Conservation (phyloP, 2,113 vertebrate genomes). For the Psittacus erithacus region DNA sequence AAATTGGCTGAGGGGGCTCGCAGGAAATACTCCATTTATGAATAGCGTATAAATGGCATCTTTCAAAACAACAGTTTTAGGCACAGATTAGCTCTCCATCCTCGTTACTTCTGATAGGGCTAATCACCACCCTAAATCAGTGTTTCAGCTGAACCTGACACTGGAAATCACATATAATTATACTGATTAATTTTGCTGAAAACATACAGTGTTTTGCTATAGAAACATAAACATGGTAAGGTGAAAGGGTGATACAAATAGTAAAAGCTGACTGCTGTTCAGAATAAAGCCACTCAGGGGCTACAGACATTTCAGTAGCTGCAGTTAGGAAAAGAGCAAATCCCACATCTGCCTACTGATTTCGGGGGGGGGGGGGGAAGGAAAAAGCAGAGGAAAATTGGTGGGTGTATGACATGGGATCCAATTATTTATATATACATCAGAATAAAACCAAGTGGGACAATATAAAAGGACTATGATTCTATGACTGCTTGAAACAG, state of each 20-base stretch:
- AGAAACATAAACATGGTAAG: slow-evolving; percentile 56
- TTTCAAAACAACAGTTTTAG: slow-evolving; percentile 3
- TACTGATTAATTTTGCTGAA: slow-evolving; percentile 61
- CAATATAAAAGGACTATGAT: background rate
- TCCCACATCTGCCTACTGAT: background rate
- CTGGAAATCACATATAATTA: slow-evolving; percentile 54
- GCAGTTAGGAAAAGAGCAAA: background rate
- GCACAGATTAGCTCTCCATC: slow-evolving; percentile 27
- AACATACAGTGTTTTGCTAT: slow-evolving; percentile 50
- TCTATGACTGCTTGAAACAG: background rate
- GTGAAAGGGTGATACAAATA: background rate
- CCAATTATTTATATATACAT: background rate
- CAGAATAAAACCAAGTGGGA: background rate
- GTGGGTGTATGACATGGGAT: background rate
- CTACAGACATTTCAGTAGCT: background rate
- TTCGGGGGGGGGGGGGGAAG: background rate
- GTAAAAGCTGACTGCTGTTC: background rate
- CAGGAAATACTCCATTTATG: background rate
- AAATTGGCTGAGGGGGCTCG: background rate
- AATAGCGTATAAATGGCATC: background rate
- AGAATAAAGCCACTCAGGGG: background rate
- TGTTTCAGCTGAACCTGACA: slow-evolving; percentile 19
- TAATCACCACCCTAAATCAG: slow-evolving; percentile 41
- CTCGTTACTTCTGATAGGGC: slow-evolving; percentile 1
- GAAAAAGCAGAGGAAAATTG: background rate